Conservation (phyloP, 1,140 invertebrate species). For the Lordiphosa collinella region DNA sequence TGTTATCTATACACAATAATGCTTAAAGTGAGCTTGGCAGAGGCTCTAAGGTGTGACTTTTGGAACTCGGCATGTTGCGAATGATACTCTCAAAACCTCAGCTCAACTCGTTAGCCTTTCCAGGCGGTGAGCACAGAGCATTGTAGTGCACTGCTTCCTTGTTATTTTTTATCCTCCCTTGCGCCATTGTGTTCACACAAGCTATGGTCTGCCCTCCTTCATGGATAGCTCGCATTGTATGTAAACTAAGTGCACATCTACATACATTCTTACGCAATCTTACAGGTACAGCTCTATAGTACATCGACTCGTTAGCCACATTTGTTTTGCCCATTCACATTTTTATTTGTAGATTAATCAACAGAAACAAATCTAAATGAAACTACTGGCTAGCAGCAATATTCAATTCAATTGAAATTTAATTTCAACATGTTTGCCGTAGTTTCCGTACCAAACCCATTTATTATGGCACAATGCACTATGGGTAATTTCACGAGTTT, state of each 20-base stretch:
- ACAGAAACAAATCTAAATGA: slow-evolving; percentile 56
- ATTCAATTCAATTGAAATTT: slow-evolving; percentile 59
- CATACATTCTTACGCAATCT: background rate
- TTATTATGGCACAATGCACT: slow-evolving; percentile 49
- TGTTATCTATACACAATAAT: slow-evolving; percentile 73
- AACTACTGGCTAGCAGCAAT: slow-evolving; percentile 55
- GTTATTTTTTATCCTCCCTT: slow-evolving; percentile 36
- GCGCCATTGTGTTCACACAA: slow-evolving; percentile 59
- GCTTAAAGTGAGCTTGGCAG: slow-evolving; percentile 53
- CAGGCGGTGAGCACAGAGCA: slow-evolving; percentile 19
- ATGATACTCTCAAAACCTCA: slow-evolving; percentile 26
- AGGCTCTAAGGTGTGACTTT: slow-evolving; percentile 16
- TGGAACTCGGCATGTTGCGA: slow-evolving; percentile 28
- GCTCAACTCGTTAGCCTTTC: slow-evolving; percentile 41
- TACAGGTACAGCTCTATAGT: background rate
- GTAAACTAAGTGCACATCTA: background rate
- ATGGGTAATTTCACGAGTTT: too few relatives aligned
- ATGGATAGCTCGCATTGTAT: too few relatives aligned
- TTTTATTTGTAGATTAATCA: slow-evolving; percentile 57
- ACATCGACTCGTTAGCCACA: slow-evolving; percentile 44
- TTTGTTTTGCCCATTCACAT: slow-evolving; percentile 28
- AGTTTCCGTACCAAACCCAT: slow-evolving; percentile 26
- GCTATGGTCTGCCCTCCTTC: slow-evolving; percentile 11
- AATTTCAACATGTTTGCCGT: slow-evolving; percentile 38
- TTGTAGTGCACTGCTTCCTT: slow-evolving; percentile 46